Conservation (phyloP, 2,888 invertebrate species). For the Omphaloscelis lunosa region DNA sequence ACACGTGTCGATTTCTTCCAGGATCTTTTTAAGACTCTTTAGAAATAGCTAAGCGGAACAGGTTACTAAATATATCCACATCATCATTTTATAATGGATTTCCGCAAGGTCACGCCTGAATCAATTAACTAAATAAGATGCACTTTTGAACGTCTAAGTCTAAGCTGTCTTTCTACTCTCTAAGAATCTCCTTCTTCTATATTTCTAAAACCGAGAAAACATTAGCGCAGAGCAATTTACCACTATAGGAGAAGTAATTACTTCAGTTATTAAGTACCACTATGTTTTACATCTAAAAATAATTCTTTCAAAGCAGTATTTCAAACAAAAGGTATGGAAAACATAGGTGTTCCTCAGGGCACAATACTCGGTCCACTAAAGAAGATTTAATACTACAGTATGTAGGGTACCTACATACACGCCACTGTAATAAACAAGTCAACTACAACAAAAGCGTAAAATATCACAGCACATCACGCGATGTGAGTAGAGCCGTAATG, state of each 20-base stretch:
- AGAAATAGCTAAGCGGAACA: too few relatives aligned
- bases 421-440: slow-evolving; percentile 52
- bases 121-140: too few relatives aligned
- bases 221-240: not conserved
- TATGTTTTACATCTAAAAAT: not conserved
- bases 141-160: too few relatives aligned
- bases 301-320: not conserved
- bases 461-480: slow-evolving; percentile 55
- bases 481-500: slow-evolving; percentile 30
- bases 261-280: not conserved
- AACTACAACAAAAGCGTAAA: slow-evolving; percentile 48
- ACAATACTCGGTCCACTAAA: slow-evolving; percentile 23
- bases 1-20: too few relatives aligned
- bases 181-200: not conserved
- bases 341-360: slow-evolving; percentile 30
- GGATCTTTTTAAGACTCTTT: too few relatives aligned
- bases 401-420: slow-evolving; percentile 11
- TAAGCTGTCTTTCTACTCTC: too few relatives aligned
- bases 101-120: too few relatives aligned
- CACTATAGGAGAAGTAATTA: too few relatives aligned
- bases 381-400: slow-evolving; percentile 27
- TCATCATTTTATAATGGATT: too few relatives aligned
- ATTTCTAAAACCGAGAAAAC: not conserved
- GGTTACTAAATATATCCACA: too few relatives aligned
- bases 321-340: slow-evolving; percentile 8